phyloP scores from a whole-genome alignment of 1,140 invertebrate species.

The Arion vulgaris region DNA sequence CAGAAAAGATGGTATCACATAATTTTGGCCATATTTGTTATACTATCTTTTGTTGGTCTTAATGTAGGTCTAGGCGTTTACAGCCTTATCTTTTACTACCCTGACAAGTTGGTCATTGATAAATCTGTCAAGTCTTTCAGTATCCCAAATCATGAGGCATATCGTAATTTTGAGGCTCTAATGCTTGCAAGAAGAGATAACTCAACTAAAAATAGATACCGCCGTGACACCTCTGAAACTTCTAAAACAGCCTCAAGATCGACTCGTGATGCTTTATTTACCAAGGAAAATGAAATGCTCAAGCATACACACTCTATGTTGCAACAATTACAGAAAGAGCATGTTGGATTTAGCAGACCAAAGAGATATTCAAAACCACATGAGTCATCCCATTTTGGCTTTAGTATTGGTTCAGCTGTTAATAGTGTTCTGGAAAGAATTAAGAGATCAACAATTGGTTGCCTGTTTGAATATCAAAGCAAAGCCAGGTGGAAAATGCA shows the following conservation, averaged over 20 bases:
- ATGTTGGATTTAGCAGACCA: background rate
- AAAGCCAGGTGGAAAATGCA: conserved; percentile 43
- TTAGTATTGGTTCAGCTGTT: background rate
- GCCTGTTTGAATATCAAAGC: conserved; percentile 28
- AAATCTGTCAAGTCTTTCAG: conserved; percentile 64
- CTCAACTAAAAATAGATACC: background rate
- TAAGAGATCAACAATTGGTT: conserved; percentile 26
- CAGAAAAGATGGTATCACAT: conserved; percentile 38
- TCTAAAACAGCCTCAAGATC: too few species aligned
- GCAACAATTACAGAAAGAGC: background rate
- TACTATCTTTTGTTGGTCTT: conserved; percentile 37
- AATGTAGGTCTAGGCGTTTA: conserved; percentile 53
- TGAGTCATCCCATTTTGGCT: background rate
- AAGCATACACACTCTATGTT: background rate
- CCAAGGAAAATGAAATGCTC: background rate
- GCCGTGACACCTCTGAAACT: background rate
- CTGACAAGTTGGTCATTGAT: conserved; percentile 56
- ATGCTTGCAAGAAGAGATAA: conserved; percentile 51
- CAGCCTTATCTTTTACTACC: conserved; percentile 51
- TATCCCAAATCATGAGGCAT: conserved; percentile 65
- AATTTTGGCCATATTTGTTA: conserved; percentile 43
- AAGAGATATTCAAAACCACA: background rate
- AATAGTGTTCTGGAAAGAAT: background rate
- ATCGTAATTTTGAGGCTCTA: conserved; percentile 55
- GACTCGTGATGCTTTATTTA: background rate